These are phyloP conservation scores for Blastomussa wellsi DNA, from an alignment of 92 coral and sea anemone species.

Conservation along the genomic window DNA sequence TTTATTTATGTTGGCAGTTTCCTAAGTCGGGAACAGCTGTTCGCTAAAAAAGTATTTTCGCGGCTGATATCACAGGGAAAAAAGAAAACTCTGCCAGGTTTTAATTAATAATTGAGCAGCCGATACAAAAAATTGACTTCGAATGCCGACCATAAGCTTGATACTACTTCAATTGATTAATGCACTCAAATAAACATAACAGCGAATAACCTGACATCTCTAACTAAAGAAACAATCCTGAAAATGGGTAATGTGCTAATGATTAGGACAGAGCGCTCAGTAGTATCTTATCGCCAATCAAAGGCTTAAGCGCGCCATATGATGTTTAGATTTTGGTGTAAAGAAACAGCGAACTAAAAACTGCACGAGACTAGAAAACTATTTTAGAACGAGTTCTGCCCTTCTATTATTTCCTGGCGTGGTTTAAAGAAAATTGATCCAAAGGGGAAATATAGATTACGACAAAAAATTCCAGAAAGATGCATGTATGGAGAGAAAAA, in stretches of 20 bases:
- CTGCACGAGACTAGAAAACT: conserved; percentile 6
- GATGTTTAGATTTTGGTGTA: background rate
- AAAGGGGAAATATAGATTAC: conserved; percentile 27
- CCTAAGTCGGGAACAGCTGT: conserved; percentile 17
- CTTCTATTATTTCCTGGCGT: background rate
- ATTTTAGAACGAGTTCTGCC: background rate
- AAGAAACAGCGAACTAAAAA: background rate
- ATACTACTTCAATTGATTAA: background rate
- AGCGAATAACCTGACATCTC: conserved; percentile 6
- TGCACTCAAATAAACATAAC: conserved; percentile 13
- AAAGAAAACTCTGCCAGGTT: conserved; percentile 1
- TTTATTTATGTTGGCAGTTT: conserved; percentile 21
- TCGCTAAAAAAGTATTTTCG: background rate
- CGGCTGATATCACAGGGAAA: background rate
- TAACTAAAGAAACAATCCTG: background rate
- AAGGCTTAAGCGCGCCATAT: background rate
- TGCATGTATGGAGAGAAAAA: background rate
- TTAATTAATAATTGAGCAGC: conserved; percentile 1
- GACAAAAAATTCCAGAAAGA: conserved; percentile 4
- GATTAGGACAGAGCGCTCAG: conserved; percentile 12
- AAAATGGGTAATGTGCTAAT: conserved; percentile 1
- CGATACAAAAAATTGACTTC: conserved; percentile 2
- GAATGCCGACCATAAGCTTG: background rate
- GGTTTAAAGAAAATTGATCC: conserved; percentile 21
- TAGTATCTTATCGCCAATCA: conserved; percentile 28